Evolutionary conservation across 2,888 invertebrate genomes (phyloP), one percentile per base, ranked within the genome.

Genomic region (Leptarthrus brevirostris): DNA sequence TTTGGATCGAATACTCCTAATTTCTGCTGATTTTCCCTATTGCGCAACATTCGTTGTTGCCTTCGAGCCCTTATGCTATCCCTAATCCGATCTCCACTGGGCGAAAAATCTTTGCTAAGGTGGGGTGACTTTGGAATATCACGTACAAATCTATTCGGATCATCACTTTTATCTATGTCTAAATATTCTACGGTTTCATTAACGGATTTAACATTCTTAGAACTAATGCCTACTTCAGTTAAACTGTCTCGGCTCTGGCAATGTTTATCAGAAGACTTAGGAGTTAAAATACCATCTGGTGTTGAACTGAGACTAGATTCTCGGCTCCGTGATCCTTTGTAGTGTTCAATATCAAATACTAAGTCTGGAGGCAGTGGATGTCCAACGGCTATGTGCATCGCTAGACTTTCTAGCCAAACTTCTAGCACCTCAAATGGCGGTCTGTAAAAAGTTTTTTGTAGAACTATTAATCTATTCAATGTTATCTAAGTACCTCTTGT

Each of bases 401-500:
- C 90, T 58, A 95, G 84, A 30, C 91, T 91, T 82, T 94, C 92
- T 70, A 96, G 86, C 96, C 96, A 96, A n/a, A 92, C 90, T 85
- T 94, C 92, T 83, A 95, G 89, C 36, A 93, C 91, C 81, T 96
- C 95, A 85, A 96, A 96, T 0, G 95, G 92, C 0, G 96, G 96
- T 80, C 95, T 93, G 74, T 5, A 8, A 8, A 54, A 26, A 3
- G 20, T 2, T 20, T 2, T 12, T 8, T 6, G 2, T 22, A n/a
- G 12, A 5, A n/a, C n/a, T 58, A 12, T 30, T 30, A 58, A 58
- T 14, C n/a, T 8, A 22, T 18, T 34, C 12, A 14, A 14, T 66
- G 1, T n/a, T n/a, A n/a, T n/a, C n/a, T 5, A 56, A 47, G n/a
- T 81, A 93, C 93, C 95, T 90, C 83, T 90, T 90, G 82, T 97